Conservation (phyloP, 1,140 invertebrate genomes). For the Drosophila ficusphila region DNA sequence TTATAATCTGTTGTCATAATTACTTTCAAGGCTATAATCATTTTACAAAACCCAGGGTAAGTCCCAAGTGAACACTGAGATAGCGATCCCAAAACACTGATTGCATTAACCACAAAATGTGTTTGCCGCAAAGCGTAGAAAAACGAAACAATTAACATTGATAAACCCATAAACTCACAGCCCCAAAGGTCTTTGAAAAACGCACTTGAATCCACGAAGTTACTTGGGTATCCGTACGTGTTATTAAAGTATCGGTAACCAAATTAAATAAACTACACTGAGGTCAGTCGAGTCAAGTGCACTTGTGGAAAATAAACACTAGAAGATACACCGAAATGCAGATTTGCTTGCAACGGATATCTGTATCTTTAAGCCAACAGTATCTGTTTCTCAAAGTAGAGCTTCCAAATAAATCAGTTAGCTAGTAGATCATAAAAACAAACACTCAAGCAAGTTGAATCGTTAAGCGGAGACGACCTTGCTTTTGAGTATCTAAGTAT, state of each 20-base stretch:
- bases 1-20: background rate
- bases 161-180: conserved; percentile 43
- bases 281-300: conserved; percentile 32
- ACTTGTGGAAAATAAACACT: conserved; percentile 15
- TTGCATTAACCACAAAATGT: conserved; percentile 33
- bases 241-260: conserved; percentile 23
- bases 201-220: conserved; percentile 22
- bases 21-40: conserved; percentile 15
- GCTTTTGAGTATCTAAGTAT: conserved; percentile 19
- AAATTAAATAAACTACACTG: conserved; percentile 22
- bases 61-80: background rate
- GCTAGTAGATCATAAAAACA: conserved; percentile 63
- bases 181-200: conserved; percentile 2
- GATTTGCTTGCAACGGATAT: background rate
- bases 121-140: conserved; percentile 19
- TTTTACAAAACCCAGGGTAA: background rate
- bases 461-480: conserved; percentile 48
- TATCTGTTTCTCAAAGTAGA: conserved; percentile 8
- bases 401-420: conserved; percentile 32
- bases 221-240: conserved; percentile 18
- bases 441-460: conserved; percentile 48
- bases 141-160: conserved; percentile 51
- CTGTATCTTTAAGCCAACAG: conserved; percentile 22
- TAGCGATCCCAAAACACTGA: conserved; percentile 9
- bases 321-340: conserved; percentile 16